phyloP scores from a whole-genome alignment of 2,888 invertebrate species.

The Selenia dentaria region DNA sequence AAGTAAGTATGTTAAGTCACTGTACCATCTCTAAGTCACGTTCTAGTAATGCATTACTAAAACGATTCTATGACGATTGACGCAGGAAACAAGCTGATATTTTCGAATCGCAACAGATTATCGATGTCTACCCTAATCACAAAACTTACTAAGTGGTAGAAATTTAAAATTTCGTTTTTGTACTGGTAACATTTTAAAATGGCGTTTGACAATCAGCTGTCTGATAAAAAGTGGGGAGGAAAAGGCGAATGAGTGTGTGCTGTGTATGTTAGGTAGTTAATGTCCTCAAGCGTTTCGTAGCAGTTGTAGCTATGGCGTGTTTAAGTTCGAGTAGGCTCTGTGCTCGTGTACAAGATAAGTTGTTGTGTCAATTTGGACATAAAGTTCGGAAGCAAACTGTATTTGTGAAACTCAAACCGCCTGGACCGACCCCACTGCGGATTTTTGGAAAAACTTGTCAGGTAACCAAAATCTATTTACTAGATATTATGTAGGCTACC shows the following conservation, averaged over 20 bases:
- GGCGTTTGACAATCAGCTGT: constrained; percentile 82
- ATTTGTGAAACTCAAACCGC: constrained; percentile 88
- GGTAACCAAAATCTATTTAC: constrained; percentile 54
- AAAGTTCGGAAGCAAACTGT: constrained; percentile 88
- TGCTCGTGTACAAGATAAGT: constrained; percentile 91
- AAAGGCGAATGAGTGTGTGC: constrained; percentile 72
- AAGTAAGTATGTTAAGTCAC: no score
- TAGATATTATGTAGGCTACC: background rate
- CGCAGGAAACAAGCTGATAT: no score
- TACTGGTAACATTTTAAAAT: constrained; percentile 51
- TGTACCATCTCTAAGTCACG: no score
- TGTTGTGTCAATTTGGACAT: constrained; percentile 91
- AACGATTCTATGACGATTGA: no score
- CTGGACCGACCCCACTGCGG: constrained; percentile 84
- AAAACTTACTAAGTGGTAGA: constrained; percentile 6
- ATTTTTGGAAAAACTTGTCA: constrained; percentile 82
- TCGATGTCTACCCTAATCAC: no score
- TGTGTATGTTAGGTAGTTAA: constrained; percentile 77
- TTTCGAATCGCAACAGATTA: no score
- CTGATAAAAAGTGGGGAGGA: constrained; percentile 74
- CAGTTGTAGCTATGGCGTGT: constrained; percentile 93
- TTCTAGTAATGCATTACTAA: no score
- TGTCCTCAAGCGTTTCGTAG: constrained; percentile 86
- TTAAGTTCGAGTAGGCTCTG: constrained; percentile 92
- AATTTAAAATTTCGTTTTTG: no score